Evolutionary conservation across 2,888 invertebrate genomes (phyloP).

Genomic region (Netelia inedita): DNA sequence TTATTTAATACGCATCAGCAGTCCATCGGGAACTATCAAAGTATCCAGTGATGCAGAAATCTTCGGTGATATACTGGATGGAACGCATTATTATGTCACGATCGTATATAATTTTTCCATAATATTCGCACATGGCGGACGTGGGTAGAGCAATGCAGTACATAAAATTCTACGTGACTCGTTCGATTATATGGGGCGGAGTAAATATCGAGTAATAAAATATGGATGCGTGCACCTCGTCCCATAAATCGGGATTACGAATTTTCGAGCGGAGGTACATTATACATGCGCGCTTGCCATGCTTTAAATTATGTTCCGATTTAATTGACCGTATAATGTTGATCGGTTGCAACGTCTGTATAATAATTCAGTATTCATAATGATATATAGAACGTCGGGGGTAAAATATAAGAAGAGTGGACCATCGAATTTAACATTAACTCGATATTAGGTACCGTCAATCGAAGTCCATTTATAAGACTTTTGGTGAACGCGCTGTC

Average conservation of each 20-base stretch:
- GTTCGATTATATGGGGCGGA: neutral
- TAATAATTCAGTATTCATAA: conserved; percentile 6
- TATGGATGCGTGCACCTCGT: conserved; percentile 32
- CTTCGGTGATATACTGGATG: neutral
- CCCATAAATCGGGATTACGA: conserved; percentile 58
- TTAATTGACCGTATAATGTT: conserved; percentile 54
- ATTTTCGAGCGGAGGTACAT: conserved; percentile 36
- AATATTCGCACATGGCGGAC: neutral
- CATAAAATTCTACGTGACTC: conserved; percentile 26
- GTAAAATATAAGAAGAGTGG: conserved; percentile 15
- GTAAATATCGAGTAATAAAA: neutral
- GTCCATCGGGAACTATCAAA: too few relatives aligned
- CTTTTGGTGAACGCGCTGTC: conserved; percentile 19
- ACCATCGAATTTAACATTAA: conserved; percentile 36
- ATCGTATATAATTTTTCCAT: neutral
- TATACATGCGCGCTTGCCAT: conserved; percentile 29
- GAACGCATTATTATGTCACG: neutral
- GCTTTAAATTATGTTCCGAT: conserved; percentile 58
- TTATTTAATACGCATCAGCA: too few relatives aligned
- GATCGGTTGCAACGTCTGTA: conserved; percentile 4
- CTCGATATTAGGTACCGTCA: neutral
- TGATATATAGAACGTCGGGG: conserved; percentile 27
- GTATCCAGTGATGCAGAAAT: neutral
- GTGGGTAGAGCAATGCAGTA: neutral
- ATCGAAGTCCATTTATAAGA: conserved; percentile 28